Percentiles rank a stretch among this genome's conserved stretches.
phyloP scores from a whole-genome alignment of 2,888 invertebrate species.

The Nymphalis urticae region DNA sequence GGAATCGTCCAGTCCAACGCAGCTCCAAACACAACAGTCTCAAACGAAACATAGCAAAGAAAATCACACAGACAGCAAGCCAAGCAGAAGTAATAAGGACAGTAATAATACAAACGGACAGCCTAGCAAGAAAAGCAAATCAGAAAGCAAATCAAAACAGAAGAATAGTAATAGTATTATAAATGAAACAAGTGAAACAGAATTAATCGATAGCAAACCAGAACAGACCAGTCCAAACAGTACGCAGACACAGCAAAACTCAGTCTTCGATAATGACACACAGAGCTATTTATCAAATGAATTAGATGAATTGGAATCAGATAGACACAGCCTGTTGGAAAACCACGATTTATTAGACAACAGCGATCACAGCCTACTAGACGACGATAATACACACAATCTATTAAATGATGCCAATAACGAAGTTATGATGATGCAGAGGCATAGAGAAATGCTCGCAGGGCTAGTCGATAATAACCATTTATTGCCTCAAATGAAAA shows the following conservation, averaged over 20 bases:
- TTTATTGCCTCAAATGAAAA: constrained; percentile 64
- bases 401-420: constrained; percentile 66
- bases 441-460: constrained; percentile 70
- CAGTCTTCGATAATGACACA: constrained; percentile 67
- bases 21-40: constrained; percentile 62
- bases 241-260: constrained; percentile 44
- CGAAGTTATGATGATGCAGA: constrained; percentile 68
- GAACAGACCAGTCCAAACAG: constrained; percentile 42
- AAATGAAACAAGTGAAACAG: constrained; percentile 63
- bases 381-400: constrained; percentile 70
- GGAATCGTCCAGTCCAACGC: constrained; percentile 77
- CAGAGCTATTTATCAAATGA: constrained; percentile 68
- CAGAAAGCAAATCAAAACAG: constrained; percentile 76
- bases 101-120: constrained; percentile 75
- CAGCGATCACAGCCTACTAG: constrained; percentile 72
- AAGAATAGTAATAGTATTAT: constrained; percentile 65
- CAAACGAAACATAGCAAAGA: constrained; percentile 76
- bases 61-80: constrained; percentile 65
- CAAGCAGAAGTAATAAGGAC: constrained; percentile 67
- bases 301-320: constrained; percentile 75
- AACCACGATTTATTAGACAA: constrained; percentile 74
- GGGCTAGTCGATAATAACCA: constrained; percentile 68
- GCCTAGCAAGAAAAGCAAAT: constrained; percentile 67
- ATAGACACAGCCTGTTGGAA: constrained; percentile 75
- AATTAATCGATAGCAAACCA: constrained; percentile 42